Percentiles rank a stretch among this genome's conserved stretches.
These are phyloP conservation scores for Epirrhoe tristata DNA, from an alignment of 2,888 invertebrate species.

Conservation along the genomic window DNA sequence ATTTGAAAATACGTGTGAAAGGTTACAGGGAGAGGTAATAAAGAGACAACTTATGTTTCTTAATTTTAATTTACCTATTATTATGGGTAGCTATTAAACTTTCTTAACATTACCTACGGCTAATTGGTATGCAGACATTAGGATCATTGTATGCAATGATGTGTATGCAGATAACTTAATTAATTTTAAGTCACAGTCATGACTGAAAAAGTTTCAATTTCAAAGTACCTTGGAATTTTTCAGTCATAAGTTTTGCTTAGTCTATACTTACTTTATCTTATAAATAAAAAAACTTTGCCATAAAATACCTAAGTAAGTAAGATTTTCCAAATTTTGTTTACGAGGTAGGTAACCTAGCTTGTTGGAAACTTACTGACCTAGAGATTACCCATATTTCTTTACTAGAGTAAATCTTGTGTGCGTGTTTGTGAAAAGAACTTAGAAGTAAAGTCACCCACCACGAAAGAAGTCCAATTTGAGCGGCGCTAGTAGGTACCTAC, in stretches of 20 bases:
- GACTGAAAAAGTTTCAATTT: slow-evolving; percentile 77
- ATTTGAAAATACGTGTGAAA: too few relatives aligned
- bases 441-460: not conserved
- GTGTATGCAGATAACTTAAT: slow-evolving; percentile 14
- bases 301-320: slow-evolving; percentile 11
- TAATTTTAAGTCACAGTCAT: slow-evolving; percentile 66
- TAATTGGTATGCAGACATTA: too few relatives aligned
- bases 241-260: slow-evolving; percentile 77
- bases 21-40: not conserved
- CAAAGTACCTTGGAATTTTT: slow-evolving; percentile 65
- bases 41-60: not conserved
- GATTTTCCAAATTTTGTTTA: slow-evolving; percentile 15
- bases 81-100: not conserved
- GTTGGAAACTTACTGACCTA: slow-evolving; percentile 17
- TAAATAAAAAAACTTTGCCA: too few relatives aligned
- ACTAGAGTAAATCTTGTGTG: not conserved
- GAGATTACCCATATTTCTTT: not conserved
- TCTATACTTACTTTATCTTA: not conserved
- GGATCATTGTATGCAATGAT: too few relatives aligned
- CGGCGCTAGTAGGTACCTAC: too few relatives aligned
- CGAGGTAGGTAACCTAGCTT: slow-evolving; percentile 30
- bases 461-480: too few relatives aligned
- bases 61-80: not conserved
- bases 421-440: not conserved
- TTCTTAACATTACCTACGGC: not conserved